Conservation (phyloP, 2,797 vertebrate genomes). For the Pseudochirops corinnae region DNA sequence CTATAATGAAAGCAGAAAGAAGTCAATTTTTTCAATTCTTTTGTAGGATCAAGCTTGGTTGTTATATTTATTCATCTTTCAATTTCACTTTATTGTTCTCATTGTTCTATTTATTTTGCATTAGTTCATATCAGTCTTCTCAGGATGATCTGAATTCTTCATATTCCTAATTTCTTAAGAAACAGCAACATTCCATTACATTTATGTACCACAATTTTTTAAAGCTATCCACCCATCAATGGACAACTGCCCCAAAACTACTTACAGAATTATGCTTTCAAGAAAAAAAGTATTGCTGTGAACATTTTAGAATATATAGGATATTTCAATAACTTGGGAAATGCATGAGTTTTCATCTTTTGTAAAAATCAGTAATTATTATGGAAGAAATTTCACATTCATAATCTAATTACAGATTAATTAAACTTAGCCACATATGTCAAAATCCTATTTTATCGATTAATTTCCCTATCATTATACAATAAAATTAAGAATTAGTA, state of each 20-base stretch:
- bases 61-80: not conserved
- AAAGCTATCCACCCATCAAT: not conserved
- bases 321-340: not conserved
- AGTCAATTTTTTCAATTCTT: not conserved
- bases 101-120: not conserved
- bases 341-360: too few species aligned
- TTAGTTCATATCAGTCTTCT: not conserved
- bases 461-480: too few species aligned
- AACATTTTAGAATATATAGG: not conserved
- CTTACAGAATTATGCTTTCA: not conserved
- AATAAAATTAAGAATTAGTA: too few species aligned
- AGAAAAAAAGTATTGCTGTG: not conserved
- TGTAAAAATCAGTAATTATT: too few species aligned
- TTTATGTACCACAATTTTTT: not conserved
- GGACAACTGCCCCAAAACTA: not conserved
- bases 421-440: too few species aligned
- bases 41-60: not conserved
- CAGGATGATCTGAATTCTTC: not conserved
- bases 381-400: too few species aligned
- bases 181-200: not conserved
- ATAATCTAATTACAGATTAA: too few species aligned
- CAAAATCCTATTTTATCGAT: too few species aligned
- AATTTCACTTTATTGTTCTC: not conserved
- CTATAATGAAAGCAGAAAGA: not conserved
- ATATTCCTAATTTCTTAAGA: not conserved